Conservation (phyloP, 2,113 vertebrate genomes). For the Axis porcinus region DNA sequence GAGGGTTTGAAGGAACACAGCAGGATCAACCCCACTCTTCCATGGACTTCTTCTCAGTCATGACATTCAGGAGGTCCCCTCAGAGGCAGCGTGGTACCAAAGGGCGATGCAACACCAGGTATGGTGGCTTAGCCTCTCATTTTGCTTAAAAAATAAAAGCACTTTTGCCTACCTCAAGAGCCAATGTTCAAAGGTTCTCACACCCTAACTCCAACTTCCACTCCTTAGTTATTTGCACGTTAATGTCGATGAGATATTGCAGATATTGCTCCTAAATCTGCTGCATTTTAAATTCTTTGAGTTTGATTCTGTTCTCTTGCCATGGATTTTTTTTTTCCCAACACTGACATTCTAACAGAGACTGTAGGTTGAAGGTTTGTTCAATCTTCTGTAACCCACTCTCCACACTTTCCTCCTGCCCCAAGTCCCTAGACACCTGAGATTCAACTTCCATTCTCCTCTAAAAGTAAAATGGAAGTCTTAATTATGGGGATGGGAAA, state of each 20-base stretch:
- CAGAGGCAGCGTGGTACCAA: not conserved
- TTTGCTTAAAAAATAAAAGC: not conserved
- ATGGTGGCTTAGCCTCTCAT: not conserved
- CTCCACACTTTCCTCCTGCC: not conserved
- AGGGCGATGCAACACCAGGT: not conserved
- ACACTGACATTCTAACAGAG: not conserved
- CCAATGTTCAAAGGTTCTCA: not conserved
- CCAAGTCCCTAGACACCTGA: not conserved
- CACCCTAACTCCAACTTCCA: not conserved
- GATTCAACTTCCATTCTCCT: not conserved
- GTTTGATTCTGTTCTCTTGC: not conserved
- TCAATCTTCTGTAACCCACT: not conserved
- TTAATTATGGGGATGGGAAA: not conserved
- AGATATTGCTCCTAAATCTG: not conserved
- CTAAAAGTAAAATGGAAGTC: slow-evolving; percentile 13
- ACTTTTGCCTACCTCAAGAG: not conserved
- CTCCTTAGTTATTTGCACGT: not conserved
- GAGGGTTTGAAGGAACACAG: not conserved
- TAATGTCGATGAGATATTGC: not conserved
- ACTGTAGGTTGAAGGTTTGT: not conserved
- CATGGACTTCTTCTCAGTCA: not conserved
- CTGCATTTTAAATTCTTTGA: not conserved
- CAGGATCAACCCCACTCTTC: not conserved
- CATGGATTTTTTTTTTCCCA: not conserved
- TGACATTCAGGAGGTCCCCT: not conserved